phyloP scores from a whole-genome alignment of 2,888 invertebrate genomes.

The Lasioglossum pauxillum region DNA sequence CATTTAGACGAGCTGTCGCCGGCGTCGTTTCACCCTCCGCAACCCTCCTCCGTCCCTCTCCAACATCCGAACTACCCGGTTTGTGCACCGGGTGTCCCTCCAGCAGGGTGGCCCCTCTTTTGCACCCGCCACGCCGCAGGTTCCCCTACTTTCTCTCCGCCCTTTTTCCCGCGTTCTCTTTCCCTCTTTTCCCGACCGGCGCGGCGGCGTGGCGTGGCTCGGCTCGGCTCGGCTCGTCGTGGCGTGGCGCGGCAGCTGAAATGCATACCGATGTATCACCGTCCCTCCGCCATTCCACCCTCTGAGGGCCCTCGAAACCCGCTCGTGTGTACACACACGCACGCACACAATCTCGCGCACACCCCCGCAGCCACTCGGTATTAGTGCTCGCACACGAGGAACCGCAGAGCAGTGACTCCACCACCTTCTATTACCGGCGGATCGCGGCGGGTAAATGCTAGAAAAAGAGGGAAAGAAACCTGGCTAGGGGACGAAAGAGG shows the following conservation, averaged over 20 bases:
- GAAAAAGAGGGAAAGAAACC: slow-evolving; percentile 48
- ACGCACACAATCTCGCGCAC: not conserved
- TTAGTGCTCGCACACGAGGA: slow-evolving; percentile 30
- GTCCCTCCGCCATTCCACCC: slow-evolving; percentile 35
- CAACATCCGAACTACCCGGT: not conserved
- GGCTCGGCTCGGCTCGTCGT: not conserved
- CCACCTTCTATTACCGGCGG: slow-evolving; percentile 70
- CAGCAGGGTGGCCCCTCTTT: slow-evolving; percentile 48
- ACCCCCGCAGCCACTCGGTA: not conserved
- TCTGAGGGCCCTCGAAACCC: slow-evolving; percentile 33
- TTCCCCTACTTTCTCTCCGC: slow-evolving; percentile 57
- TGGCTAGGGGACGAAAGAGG: not conserved
- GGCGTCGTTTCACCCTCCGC: slow-evolving; percentile 47
- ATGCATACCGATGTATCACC: slow-evolving; percentile 82
- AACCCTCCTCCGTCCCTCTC: not conserved
- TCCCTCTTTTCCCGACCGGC: slow-evolving; percentile 49
- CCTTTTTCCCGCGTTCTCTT: slow-evolving; percentile 62
- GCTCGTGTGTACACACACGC: slow-evolving; percentile 25
- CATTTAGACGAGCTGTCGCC: slow-evolving; percentile 84
- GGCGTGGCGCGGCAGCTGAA: slow-evolving; percentile 68
- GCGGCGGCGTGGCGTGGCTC: not conserved
- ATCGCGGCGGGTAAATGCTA: slow-evolving; percentile 62
- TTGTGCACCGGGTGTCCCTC: slow-evolving; percentile 14
- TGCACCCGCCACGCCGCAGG: slow-evolving; percentile 14
- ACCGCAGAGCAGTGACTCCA: slow-evolving; percentile 59